Conservation (phyloP, 2,797 vertebrate genomes). For the Acipenser ruthenus region DNA sequence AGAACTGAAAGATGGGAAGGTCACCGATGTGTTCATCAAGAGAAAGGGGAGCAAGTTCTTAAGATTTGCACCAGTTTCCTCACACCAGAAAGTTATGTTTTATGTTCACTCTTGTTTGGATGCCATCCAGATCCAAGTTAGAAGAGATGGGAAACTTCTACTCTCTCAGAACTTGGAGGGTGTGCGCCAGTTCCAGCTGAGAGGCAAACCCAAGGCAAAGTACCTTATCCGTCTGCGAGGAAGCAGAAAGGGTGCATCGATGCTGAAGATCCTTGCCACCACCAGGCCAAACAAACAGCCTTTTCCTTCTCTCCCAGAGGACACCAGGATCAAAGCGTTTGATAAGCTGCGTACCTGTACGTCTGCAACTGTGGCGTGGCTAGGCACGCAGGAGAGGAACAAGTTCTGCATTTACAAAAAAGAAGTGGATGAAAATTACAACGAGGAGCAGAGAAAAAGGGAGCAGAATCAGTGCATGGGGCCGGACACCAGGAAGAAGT, state of each 20-base stretch:
- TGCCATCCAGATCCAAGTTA: constrained; percentile 81
- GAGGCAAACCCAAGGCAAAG: constrained; percentile 91
- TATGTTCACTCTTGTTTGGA: constrained; percentile 86
- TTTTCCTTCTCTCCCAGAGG: constrained; percentile 89
- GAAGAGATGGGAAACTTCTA: constrained; percentile 82
- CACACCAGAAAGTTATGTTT: constrained; percentile 86
- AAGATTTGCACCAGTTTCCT: constrained; percentile 84
- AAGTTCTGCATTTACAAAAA: constrained; percentile 94
- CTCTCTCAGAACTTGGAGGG: constrained; percentile 87
- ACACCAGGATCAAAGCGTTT: constrained; percentile 90
- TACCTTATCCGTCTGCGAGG: constrained; percentile 86
- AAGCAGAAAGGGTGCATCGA: constrained; percentile 81
- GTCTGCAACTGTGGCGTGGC: constrained; percentile 89
- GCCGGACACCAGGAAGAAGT: constrained; percentile 83
- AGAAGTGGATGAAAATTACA: constrained; percentile 78
- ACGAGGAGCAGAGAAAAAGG: constrained; percentile 77
- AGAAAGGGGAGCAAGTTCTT: constrained; percentile 84
- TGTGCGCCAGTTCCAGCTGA: constrained; percentile 82
- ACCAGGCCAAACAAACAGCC: constrained; percentile 81
- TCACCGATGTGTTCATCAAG: constrained; percentile 85
- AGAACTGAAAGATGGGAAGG: constrained; percentile 89
- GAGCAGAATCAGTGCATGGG: constrained; percentile 92
- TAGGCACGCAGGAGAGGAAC: constrained; percentile 93
- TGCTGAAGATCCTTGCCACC: constrained; percentile 83
- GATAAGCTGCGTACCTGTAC: constrained; percentile 93